These are phyloP conservation scores for Camponotus fellah DNA, from an alignment of 2,888 invertebrate species.

Conservation along the genomic window DNA sequence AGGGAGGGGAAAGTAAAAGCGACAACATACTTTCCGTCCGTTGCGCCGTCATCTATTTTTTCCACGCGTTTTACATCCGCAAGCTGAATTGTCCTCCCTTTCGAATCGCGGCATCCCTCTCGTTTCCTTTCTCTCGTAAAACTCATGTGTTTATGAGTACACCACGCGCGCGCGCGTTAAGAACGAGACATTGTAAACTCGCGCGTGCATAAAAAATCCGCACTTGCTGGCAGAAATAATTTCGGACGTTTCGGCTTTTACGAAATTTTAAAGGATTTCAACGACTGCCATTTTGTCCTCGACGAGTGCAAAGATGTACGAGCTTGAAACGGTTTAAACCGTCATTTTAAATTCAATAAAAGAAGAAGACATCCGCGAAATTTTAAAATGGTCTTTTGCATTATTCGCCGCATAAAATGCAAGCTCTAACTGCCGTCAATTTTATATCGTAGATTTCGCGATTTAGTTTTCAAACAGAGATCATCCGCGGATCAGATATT, in stretches of 20 bases:
- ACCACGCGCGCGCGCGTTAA: neutral
- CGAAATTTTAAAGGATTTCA: slow-evolving; percentile 15
- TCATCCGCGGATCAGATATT: neutral
- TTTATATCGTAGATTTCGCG: neutral
- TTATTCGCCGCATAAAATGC: neutral
- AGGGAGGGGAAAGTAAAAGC: slow-evolving; percentile 5
- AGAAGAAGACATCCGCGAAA: slow-evolving; percentile 1
- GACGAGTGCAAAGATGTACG: neutral
- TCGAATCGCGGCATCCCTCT: slow-evolving; percentile 1
- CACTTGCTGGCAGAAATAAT: neutral
- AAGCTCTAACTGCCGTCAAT: neutral
- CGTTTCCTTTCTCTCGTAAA: neutral
- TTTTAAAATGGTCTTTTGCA: neutral
- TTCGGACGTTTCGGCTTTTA: neutral
- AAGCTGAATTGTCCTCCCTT: neutral
- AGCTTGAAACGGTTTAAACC: neutral
- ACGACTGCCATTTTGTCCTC: neutral
- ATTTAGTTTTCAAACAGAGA: slow-evolving; percentile 21
- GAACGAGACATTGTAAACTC: neutral
- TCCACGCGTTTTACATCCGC: slow-evolving; percentile 35
- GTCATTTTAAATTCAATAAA: slow-evolving; percentile 36
- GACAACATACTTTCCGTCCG: slow-evolving; percentile 19
- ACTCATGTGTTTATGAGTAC: neutral
- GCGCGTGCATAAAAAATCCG: neutral
- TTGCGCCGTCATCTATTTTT: slow-evolving; percentile 27